phyloP scores from a whole-genome alignment of 2,797 vertebrate genomes.

The Pachyuromys duprasi region DNA sequence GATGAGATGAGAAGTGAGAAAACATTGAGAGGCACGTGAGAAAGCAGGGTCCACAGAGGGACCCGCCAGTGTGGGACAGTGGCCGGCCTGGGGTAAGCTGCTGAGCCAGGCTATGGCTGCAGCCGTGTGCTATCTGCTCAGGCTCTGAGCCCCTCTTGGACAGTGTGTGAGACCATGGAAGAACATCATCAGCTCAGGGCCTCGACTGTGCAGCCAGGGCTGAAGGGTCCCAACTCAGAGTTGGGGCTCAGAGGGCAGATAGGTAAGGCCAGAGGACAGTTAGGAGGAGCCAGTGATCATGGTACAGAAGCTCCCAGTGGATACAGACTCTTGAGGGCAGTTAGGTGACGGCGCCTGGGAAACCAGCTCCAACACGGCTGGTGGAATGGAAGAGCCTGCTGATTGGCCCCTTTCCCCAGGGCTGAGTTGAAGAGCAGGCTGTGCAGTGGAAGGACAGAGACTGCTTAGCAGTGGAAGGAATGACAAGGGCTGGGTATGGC shows the following conservation, averaged over 20 bases:
- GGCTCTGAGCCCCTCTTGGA: not conserved
- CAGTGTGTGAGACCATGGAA: too few relatives aligned
- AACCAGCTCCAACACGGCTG: not conserved
- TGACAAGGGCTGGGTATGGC: too few relatives aligned
- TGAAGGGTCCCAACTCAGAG: not conserved
- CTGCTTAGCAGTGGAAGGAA: not conserved
- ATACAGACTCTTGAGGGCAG: not conserved
- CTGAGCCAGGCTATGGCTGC: not conserved
- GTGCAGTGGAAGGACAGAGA: not conserved
- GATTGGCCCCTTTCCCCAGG: not conserved
- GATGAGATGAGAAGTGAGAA: not conserved
- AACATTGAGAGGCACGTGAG: not conserved
- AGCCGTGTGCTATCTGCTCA: not conserved
- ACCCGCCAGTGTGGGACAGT: fast-evolving
- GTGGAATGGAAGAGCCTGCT: not conserved
- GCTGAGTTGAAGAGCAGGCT: not conserved
- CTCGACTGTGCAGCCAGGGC: not conserved
- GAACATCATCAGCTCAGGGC: fast-evolving
- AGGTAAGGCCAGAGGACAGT: not conserved
- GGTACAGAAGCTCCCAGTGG: not conserved
- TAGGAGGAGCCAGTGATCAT: not conserved
- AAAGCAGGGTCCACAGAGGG: too few relatives aligned
- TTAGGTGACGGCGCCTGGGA: not conserved
- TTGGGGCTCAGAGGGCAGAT: not conserved
- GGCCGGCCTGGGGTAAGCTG: not conserved